These are phyloP conservation scores for Leucoma salicis DNA, from an alignment of 2,888 invertebrate species.

Conservation along the genomic window DNA sequence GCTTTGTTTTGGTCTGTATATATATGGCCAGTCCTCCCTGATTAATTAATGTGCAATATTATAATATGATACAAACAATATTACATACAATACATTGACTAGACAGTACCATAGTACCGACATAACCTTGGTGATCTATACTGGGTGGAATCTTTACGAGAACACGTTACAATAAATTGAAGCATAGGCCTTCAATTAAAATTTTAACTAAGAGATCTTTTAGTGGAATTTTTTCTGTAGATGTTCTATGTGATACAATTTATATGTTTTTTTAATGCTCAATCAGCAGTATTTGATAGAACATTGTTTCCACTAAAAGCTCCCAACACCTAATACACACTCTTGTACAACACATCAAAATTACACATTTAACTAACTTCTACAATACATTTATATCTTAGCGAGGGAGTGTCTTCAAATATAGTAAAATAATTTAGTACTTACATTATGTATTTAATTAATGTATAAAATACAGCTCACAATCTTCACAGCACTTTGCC, in stretches of 20 bases:
- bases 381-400: slow-evolving; percentile 63
- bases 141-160: slow-evolving; percentile 58
- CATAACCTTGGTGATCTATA: slow-evolving; percentile 58
- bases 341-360: slow-evolving; percentile 63
- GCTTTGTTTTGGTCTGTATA: slow-evolving; percentile 25
- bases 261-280: slow-evolving; percentile 7
- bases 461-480: slow-evolving; percentile 69
- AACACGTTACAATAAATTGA: slow-evolving; percentile 45
- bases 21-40: slow-evolving; percentile 51
- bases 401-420: slow-evolving; percentile 72
- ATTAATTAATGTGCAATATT: slow-evolving; percentile 56
- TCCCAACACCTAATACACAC: slow-evolving; percentile 50
- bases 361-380: slow-evolving; percentile 51
- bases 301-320: slow-evolving; percentile 53
- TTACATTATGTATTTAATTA: slow-evolving; percentile 58
- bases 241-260: slow-evolving; percentile 19
- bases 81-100: slow-evolving; percentile 75
- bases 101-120: slow-evolving; percentile 78
- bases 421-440: slow-evolving; percentile 80
- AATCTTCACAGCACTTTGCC: slow-evolving; percentile 69
- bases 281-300: slow-evolving; percentile 1
- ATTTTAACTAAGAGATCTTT: slow-evolving; percentile 43
- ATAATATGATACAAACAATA: slow-evolving; percentile 69
- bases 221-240: slow-evolving; percentile 44
- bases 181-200: slow-evolving; percentile 60